A percentile compares a stretch with the other conserved stretches of the same genome.
These are phyloP conservation scores for Eurystomus gularis DNA, from an alignment of 2,113 vertebrate genomes.

Conservation along the genomic window DNA sequence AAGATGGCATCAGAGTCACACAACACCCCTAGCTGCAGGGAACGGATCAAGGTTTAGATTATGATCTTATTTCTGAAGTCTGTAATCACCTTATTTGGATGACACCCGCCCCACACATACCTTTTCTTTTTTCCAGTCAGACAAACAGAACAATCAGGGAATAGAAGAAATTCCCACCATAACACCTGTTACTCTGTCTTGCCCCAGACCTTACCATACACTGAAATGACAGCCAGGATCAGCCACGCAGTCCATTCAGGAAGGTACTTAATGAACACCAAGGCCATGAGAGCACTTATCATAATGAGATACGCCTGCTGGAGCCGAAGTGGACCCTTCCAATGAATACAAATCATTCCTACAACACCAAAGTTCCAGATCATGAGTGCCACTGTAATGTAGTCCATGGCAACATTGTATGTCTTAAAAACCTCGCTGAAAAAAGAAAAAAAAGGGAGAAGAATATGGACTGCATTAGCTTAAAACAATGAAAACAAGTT, in stretches of 20 bases:
- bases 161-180: not conserved
- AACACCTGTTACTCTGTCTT: not conserved
- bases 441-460: not conserved
- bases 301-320: constrained; percentile 99
- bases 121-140: not conserved
- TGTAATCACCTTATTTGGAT: not conserved
- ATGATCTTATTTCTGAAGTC: not conserved
- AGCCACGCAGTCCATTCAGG: constrained; percentile 99
- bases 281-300: constrained; percentile 98
- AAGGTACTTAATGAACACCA: constrained; percentile 99
- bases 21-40: not conserved
- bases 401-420: constrained; percentile 97
- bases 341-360: constrained; percentile 98
- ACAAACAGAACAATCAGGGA: not conserved
- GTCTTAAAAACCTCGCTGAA: constrained; percentile 96
- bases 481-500: constrained; percentile 3
- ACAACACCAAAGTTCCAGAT: constrained; percentile 99
- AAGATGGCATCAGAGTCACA: not conserved
- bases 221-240: constrained; percentile 95
- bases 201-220: constrained; percentile 86
- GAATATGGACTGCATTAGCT: not conserved
- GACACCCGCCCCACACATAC: rapidly evolving
- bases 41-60: not conserved
- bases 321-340: constrained; percentile 94
- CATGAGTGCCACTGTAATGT: constrained; percentile 88